Evolutionary conservation across 2,113 vertebrate species (phyloP).

Genomic region (Picathartes gymnocephalus): DNA sequence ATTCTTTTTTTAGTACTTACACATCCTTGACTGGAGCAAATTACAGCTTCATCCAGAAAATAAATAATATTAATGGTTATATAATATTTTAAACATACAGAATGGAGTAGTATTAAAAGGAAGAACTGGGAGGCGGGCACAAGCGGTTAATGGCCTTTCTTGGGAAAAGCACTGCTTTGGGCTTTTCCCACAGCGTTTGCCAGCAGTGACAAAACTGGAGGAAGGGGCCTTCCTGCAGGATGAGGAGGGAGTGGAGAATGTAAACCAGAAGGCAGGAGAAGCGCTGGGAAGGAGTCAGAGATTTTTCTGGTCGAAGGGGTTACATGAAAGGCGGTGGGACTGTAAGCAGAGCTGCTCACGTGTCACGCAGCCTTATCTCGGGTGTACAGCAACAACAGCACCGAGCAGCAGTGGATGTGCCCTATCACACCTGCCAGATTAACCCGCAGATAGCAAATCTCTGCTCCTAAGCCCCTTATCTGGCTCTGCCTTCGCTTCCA

Average conservation of each 20-base stretch:
- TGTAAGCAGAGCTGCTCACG: neutral
- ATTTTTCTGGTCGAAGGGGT: neutral
- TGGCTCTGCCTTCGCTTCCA: neutral
- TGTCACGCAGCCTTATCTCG: neutral
- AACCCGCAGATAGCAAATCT: neutral
- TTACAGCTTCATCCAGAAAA: neutral
- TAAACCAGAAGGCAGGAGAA: neutral
- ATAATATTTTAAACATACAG: neutral
- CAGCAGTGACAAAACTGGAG: neutral
- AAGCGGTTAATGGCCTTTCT: neutral
- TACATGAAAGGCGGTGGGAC: neutral
- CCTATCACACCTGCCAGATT: neutral
- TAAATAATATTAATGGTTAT: neutral
- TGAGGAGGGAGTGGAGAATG: neutral
- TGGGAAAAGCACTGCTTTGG: neutral
- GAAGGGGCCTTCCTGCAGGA: neutral
- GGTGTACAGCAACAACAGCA: neutral
- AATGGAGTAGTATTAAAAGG: neutral
- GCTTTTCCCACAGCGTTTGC: neutral
- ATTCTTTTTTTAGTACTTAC: neutral
- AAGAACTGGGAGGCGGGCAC: neutral
- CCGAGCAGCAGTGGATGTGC: accelerated
- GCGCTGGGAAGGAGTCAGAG: accelerated
- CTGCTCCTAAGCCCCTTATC: neutral
- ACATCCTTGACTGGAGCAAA: neutral